phyloP scores from a whole-genome alignment of 2,888 invertebrate genomes.

The Seira musarum region DNA sequence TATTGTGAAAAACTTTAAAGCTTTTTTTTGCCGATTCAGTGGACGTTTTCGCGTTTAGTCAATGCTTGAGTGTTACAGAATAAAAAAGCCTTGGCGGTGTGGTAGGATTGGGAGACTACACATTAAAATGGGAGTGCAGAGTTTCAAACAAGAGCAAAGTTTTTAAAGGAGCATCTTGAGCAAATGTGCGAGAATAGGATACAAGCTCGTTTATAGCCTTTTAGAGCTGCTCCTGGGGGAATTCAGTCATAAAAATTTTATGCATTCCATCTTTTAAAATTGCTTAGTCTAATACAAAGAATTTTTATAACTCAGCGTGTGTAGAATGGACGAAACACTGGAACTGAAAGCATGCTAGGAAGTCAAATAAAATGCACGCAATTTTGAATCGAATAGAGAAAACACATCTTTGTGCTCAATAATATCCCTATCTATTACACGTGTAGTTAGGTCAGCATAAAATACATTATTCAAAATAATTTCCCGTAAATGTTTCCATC shows the following conservation, averaged over 20 bases:
- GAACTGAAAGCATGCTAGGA: background rate
- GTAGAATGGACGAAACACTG: background rate
- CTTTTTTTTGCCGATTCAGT: no score
- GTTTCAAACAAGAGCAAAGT: background rate
- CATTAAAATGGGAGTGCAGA: background rate
- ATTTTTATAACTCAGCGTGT: conserved; percentile 9
- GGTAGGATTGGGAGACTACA: background rate
- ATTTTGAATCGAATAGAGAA: background rate
- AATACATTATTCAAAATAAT: conserved; percentile 12
- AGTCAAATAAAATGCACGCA: conserved; percentile 10
- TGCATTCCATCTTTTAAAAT: conserved; percentile 49
- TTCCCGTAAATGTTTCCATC: background rate
- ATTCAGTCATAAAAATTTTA: conserved; percentile 44
- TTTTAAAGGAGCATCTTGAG: conserved; percentile 21
- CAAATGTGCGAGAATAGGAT: conserved; percentile 33
- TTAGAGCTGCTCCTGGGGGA: conserved; percentile 46
- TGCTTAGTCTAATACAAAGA: conserved; percentile 1
- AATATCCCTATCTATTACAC: background rate
- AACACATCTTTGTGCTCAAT: background rate
- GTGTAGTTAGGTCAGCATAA: no score
- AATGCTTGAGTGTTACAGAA: background rate
- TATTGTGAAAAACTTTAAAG: no score
- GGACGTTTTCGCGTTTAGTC: background rate
- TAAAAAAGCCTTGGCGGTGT: no score
- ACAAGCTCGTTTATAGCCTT: conserved; percentile 39